Evolutionary conservation across 2,113 vertebrate species (phyloP).

Genomic region (Phycodurus eques): DNA sequence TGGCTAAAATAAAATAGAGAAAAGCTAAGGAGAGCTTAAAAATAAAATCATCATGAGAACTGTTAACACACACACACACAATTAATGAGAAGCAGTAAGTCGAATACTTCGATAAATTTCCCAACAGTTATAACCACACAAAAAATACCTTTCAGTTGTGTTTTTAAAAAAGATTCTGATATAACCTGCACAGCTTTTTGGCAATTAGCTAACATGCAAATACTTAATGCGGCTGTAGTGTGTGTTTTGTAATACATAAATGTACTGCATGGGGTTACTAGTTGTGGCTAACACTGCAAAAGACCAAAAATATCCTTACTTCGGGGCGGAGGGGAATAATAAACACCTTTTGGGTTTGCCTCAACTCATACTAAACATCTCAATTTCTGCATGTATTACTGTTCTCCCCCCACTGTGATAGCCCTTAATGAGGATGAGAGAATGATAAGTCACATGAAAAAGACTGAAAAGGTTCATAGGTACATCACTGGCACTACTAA

Average conservation of each 20-base stretch:
- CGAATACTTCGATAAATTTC: not conserved
- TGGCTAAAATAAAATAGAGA: not conserved
- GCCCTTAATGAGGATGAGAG: conserved; percentile 75
- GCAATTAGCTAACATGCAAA: conserved; percentile 34
- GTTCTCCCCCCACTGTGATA: conserved; percentile 57
- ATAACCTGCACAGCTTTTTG: conserved; percentile 18
- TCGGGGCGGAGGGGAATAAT: not conserved
- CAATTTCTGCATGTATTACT: conserved; percentile 45
- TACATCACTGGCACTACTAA: conserved; percentile 69
- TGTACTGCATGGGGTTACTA: conserved; percentile 24
- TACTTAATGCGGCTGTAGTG: conserved; percentile 45
- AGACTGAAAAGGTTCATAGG: conserved; percentile 57
- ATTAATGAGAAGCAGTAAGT: not conserved
- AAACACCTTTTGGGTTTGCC: conserved; percentile 23
- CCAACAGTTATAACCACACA: not conserved
- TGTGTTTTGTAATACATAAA: conserved; percentile 7
- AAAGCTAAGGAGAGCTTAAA: not conserved
- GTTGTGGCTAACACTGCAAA: conserved; percentile 20
- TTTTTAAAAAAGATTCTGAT: not conserved
- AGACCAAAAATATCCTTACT: conserved; percentile 1
- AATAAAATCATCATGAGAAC: not conserved
- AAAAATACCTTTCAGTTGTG: not conserved
- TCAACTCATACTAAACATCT: conserved; percentile 41
- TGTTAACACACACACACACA: not conserved
- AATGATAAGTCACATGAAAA: conserved; percentile 59